These are phyloP conservation scores for Garrulus glandarius DNA, from an alignment of 2,797 vertebrate species.

Conservation along the genomic window DNA sequence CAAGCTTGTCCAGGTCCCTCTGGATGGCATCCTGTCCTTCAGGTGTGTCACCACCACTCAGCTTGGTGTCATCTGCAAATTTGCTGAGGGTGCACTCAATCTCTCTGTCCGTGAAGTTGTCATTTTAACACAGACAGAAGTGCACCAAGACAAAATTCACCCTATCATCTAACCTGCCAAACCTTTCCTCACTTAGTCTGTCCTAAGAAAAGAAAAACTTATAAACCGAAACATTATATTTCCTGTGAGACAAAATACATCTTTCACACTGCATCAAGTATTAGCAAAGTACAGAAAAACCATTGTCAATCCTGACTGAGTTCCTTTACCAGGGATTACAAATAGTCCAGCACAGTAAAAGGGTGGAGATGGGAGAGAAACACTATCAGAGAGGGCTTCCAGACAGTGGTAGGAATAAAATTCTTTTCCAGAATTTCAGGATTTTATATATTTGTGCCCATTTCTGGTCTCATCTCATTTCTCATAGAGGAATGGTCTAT, in stretches of 20 bases:
- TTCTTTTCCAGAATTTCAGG: not conserved
- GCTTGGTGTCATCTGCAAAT: not conserved
- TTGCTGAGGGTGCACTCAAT: not conserved
- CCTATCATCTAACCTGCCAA: not conserved
- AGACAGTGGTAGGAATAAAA: not conserved
- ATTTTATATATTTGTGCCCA: not conserved
- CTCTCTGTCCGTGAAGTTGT: not conserved
- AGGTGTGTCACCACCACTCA: not conserved
- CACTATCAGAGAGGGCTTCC: not conserved
- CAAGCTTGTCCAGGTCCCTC: not conserved
- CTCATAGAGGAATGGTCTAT: not conserved
- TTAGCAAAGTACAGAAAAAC: not conserved
- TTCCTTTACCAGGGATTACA: not conserved
- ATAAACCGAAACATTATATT: not conserved
- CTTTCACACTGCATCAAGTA: not conserved
- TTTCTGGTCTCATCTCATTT: constrained; percentile 1
- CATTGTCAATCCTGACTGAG: not conserved
- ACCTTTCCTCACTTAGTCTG: not conserved
- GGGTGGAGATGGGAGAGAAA: not conserved
- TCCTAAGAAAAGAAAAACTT: not conserved
- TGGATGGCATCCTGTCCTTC: not conserved
- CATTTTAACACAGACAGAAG: not conserved
- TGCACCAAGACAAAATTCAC: not conserved
- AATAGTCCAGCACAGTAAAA: not conserved
- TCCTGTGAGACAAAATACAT: not conserved